Conservation (phyloP, 2,888 invertebrate genomes). For the Ganaspis brasiliensis region DNA sequence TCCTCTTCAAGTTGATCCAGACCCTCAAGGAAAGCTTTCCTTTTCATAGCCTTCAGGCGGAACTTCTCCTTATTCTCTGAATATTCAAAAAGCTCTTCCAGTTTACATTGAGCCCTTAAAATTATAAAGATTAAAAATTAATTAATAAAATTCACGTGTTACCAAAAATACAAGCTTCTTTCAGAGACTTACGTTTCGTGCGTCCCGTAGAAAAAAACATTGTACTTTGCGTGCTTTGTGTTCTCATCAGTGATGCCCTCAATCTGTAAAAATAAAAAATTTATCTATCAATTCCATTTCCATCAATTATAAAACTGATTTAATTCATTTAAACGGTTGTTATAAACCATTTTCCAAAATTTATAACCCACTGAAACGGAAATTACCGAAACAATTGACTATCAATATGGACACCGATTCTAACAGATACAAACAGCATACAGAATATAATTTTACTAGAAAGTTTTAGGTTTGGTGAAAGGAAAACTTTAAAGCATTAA, state of each 20-base stretch:
- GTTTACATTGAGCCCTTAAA: constrained; percentile 86
- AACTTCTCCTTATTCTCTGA: constrained; percentile 90
- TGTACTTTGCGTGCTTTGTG: constrained; percentile 87
- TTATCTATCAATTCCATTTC: neutral
- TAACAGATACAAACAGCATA: no score
- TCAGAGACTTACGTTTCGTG: constrained; percentile 91
- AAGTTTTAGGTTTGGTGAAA: no score
- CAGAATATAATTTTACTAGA: no score
- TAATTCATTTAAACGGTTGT: no score
- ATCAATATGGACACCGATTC: constrained; percentile 16
- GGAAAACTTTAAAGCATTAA: no score
- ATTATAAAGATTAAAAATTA: constrained; percentile 40
- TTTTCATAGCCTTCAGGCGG: constrained; percentile 87
- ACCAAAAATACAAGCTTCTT: constrained; percentile 11
- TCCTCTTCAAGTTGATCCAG: constrained; percentile 93
- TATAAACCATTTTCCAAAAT: no score
- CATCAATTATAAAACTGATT: neutral
- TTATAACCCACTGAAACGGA: no score
- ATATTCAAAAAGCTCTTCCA: constrained; percentile 93
- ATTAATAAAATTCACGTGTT: neutral
- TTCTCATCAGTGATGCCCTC: constrained; percentile 82
- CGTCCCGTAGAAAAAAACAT: constrained; percentile 96
- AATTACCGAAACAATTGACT: neutral
- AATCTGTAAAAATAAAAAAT: constrained; percentile 80
- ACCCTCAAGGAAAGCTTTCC: constrained; percentile 93